A percentile compares a stretch with the other conserved stretches of the same genome.
Conservation (phyloP, 1,140 invertebrate genomes). For the Drosophila setifemur region DNA sequence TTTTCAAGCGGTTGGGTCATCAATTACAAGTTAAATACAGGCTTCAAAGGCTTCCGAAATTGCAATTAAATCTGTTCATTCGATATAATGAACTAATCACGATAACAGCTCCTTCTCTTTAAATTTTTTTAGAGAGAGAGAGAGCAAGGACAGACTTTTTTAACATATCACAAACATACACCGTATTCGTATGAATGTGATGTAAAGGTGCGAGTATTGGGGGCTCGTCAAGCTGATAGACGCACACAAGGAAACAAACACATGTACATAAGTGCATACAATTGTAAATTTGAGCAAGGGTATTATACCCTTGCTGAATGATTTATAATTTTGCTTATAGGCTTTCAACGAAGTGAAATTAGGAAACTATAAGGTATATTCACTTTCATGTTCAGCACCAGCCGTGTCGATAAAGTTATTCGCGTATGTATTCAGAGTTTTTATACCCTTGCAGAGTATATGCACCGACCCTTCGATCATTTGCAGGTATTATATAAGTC, state of each 20-base stretch:
- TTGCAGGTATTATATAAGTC: no score
- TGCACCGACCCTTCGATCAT: no score
- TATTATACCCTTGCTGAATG: no score
- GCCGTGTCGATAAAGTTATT: no score
- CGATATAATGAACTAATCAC: not conserved
- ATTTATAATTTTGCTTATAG: no score
- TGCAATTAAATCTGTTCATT: not conserved
- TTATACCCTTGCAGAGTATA: no score
- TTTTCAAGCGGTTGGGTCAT: slow-evolving; percentile 7
- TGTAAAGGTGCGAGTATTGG: slow-evolving; percentile 1
- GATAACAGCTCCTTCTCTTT: not conserved
- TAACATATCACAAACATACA: not conserved
- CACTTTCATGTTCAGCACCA: no score
- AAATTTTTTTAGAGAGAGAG: not conserved
- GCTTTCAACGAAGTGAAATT: no score
- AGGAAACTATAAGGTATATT: no score
- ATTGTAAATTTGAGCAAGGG: no score
- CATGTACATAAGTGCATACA: not conserved
- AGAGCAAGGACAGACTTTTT: slow-evolving; percentile 13
- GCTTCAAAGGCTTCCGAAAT: slow-evolving; percentile 25
- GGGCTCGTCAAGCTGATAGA: slow-evolving; percentile 41
- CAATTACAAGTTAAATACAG: slow-evolving; percentile 18
- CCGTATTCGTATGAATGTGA: not conserved
- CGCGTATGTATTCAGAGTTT: no score
- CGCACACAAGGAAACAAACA: not conserved